Percentiles rank a stretch among this genome's conserved stretches.
phyloP scores from a whole-genome alignment of 2,888 invertebrate genomes.

The Nebria salina region DNA sequence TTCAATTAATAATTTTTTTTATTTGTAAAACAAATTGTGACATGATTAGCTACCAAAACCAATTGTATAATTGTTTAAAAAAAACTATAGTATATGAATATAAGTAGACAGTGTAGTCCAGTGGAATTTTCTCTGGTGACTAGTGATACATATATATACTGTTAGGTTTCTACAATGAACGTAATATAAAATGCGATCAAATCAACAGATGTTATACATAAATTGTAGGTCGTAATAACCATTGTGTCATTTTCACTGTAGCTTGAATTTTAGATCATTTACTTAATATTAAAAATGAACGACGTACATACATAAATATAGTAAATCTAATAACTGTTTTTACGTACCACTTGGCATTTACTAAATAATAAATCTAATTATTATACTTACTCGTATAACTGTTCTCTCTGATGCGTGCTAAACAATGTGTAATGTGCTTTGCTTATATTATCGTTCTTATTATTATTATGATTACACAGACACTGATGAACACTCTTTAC shows the following conservation, averaged over 20 bases:
- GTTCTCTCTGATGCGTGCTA: slow-evolving; percentile 18
- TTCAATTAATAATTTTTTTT: no score
- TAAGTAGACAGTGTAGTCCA: no score
- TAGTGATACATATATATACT: neutral
- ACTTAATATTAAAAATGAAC: neutral
- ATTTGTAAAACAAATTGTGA: no score
- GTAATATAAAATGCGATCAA: neutral
- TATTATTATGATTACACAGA: no score
- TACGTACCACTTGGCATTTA: slow-evolving; percentile 40
- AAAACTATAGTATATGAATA: no score
- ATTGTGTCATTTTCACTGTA: neutral
- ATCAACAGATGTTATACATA: no score
- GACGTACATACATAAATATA: neutral
- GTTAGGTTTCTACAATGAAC: neutral
- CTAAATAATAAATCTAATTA: slow-evolving; percentile 11
- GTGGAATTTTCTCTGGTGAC: neutral
- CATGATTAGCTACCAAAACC: no score
- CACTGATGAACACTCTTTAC: no score
- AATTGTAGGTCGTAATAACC: no score
- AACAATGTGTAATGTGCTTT: slow-evolving; percentile 34
- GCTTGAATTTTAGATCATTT: slow-evolving; percentile 4
- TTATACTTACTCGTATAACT: slow-evolving; percentile 17
- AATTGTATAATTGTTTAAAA: no score
- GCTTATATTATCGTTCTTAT: slow-evolving; percentile 8
- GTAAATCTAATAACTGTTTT: neutral